A percentile compares a stretch with the other conserved stretches of the same genome.
Conservation (phyloP, 2,888 invertebrate genomes). For the Rhaphigaster nebulosa region DNA sequence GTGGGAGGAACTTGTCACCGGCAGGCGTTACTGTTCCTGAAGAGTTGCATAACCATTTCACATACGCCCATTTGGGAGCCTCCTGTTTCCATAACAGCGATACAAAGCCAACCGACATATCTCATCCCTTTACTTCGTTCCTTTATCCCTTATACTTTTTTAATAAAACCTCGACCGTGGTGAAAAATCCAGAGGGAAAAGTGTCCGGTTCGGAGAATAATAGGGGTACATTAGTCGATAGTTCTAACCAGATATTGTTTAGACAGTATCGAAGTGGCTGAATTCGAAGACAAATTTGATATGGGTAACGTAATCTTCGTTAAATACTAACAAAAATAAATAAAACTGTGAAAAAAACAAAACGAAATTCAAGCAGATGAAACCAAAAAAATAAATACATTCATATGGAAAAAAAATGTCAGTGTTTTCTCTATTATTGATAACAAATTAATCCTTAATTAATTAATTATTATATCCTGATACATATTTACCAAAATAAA, state of each 20-base stretch:
- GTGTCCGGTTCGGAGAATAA: not conserved
- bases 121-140: not conserved
- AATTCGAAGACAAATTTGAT: too few species aligned
- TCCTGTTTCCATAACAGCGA: constrained; percentile 7
- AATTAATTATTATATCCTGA: not conserved
- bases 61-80: constrained; percentile 28
- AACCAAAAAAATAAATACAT: too few species aligned
- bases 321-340: too few species aligned
- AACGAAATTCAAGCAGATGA: too few species aligned
- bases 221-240: not conserved
- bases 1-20: constrained; percentile 33
- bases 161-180: not conserved
- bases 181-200: not conserved
- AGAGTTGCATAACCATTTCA: constrained; percentile 51
- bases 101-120: constrained; percentile 39
- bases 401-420: too few species aligned
- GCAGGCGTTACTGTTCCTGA: constrained; percentile 49
- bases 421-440: too few species aligned
- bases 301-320: too few species aligned
- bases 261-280: not conserved
- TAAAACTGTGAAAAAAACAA: too few species aligned
- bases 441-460: not conserved
- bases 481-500: not conserved
- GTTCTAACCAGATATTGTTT: not conserved
- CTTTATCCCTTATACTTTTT: not conserved